Evolutionary conservation across 2,888 invertebrate species (phyloP).

Genomic region (Nomada lathburiana): DNA sequence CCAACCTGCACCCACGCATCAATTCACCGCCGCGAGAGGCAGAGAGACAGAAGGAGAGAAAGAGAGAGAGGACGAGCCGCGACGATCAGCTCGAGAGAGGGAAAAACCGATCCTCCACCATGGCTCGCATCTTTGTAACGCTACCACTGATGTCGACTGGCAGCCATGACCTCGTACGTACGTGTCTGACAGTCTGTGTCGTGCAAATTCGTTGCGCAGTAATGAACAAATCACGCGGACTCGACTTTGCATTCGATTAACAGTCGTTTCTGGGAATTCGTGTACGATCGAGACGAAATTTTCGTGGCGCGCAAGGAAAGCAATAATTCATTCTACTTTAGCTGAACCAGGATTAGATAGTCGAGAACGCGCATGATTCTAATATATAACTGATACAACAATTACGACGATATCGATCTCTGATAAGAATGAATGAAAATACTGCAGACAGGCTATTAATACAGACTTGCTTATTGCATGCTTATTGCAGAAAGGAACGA

Average conservation of each 20-base stretch:
- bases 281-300: too few relatives aligned
- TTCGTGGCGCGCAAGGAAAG: too few relatives aligned
- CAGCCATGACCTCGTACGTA: constrained; percentile 70
- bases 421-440: too few relatives aligned
- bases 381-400: too few relatives aligned
- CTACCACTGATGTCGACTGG: constrained; percentile 42
- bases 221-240: constrained; percentile 2
- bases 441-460: too few relatives aligned
- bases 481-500: too few relatives aligned
- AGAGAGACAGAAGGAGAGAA: background rate
- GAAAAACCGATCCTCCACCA: constrained; percentile 56
- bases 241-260: background rate
- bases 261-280: too few relatives aligned
- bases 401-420: too few relatives aligned
- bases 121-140: constrained; percentile 47
- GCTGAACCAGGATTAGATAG: too few relatives aligned
- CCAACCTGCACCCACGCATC: constrained; percentile 83
- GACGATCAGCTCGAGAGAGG: constrained; percentile 36
- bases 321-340: too few relatives aligned
- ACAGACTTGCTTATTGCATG: too few relatives aligned
- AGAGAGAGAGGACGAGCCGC: constrained; percentile 11
- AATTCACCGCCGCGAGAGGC: constrained; percentile 59
- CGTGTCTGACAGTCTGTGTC: constrained; percentile 30
- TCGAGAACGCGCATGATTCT: too few relatives aligned
- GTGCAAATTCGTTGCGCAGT: constrained; percentile 57